Evolutionary conservation across 30 jellyfish, hydroid and myxozoan genomes (phyloP), one percentile per base, ranked within the genome.

Genomic region (Aurelia coerulea): DNA sequence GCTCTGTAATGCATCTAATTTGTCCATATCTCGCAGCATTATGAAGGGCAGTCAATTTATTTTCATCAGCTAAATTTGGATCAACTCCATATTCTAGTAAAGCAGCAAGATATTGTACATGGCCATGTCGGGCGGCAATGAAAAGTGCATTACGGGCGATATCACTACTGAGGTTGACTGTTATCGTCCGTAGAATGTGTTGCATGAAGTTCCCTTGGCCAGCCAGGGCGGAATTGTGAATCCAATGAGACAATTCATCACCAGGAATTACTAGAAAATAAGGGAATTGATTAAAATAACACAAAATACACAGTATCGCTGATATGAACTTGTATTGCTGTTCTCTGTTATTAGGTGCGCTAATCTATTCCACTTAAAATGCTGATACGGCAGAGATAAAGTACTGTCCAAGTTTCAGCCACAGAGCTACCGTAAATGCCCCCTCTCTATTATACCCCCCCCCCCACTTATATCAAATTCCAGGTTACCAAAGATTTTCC

Each of bases 21-120:
- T 88, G 96, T 18, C 96, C 96, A 50, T 39, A 88, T 68, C 96
- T 62, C 4, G 91, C 96, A 13, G 96, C 96, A 68, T 73, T 75
- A 58, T 88, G 96, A 32, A 88, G 54, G 1, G 96, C 96, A 11
- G 96, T 88, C 19, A 41, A 33, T 9, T 79, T 73, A 10, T 62
- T 56, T 8, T 78, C 87, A 49, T 69, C 89, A 10, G 68, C 15
- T 5, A 72, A 18, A 68, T 88, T 72, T 12, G 96, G 87, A 58
- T 88, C 83, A 50, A 88, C 83, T 10, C 91, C 91, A 17, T 69
- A 33, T 12, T 88, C 83, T 14, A 88, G 71, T 62, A 88, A 42
- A 32, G 49, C 73, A 37, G 46, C 67, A 59, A 79, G 74, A 35
- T 64, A 77, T 31, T 74, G 34, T 5, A 58, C 29, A 10, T 72